Conservation (phyloP, 2,888 invertebrate genomes). For the Trachelus tabidus region DNA sequence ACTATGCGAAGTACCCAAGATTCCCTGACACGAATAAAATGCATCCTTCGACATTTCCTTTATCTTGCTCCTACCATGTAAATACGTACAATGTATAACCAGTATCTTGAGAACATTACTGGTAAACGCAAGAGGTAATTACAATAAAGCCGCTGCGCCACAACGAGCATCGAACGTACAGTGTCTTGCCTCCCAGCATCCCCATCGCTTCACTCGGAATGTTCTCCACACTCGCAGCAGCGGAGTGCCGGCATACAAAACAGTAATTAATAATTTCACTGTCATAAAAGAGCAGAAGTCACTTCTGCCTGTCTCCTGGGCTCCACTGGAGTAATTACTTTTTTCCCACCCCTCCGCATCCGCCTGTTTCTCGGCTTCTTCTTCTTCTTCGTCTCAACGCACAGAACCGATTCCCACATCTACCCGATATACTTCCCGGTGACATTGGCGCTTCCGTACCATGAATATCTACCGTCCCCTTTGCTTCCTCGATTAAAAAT, state of each 20-base stretch:
- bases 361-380: background rate
- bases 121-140: background rate
- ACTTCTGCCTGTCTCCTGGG: slow-evolving; percentile 14
- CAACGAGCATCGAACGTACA: background rate
- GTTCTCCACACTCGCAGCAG: slow-evolving; percentile 36
- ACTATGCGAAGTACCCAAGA: background rate
- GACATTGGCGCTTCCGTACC: background rate
- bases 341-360: slow-evolving; percentile 29
- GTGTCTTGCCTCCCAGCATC: background rate
- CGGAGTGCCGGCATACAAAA: slow-evolving; percentile 44
- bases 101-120: background rate
- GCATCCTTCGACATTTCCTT: background rate
- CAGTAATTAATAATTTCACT: slow-evolving; percentile 58
- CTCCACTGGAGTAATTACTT: slow-evolving; percentile 41
- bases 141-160: background rate
- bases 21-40: background rate
- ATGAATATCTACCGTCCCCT: background rate
- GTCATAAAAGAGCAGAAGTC: slow-evolving; percentile 37
- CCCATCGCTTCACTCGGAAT: slow-evolving; percentile 14
- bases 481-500: background rate
- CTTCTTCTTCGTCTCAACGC: background rate
- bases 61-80: background rate
- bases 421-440: background rate
- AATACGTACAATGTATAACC: background rate
- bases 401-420: background rate